phyloP scores from a whole-genome alignment of 2,797 vertebrate species.

The Morus bassanus region DNA sequence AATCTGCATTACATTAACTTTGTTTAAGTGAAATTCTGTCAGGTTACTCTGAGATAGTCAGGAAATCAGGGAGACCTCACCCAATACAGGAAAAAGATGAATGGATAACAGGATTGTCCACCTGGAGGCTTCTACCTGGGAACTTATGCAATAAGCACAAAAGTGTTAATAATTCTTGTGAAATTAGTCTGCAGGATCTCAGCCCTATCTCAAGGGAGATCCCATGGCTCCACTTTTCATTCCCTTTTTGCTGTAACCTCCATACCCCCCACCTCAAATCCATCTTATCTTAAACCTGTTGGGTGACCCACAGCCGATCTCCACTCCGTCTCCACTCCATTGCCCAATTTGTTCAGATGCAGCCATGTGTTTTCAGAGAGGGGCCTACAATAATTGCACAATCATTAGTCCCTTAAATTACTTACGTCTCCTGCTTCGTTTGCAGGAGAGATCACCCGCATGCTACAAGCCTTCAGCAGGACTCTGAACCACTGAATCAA shows the following conservation, averaged over 20 bases:
- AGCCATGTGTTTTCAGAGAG: not conserved
- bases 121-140: not conserved
- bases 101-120: not conserved
- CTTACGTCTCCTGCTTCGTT: not conserved
- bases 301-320: not conserved
- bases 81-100: not conserved
- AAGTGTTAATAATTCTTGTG: not conserved
- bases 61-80: not conserved
- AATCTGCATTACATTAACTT: not conserved
- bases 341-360: accelerated
- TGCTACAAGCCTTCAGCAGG: not conserved
- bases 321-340: not conserved
- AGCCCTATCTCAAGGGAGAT: not conserved
- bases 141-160: not conserved
- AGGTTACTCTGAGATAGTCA: not conserved
- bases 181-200: not conserved
- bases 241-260: not conserved
- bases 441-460: not conserved
- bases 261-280: not conserved
- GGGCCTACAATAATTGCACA: not conserved
- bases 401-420: not conserved
- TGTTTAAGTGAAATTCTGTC: not conserved
- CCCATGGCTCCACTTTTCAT: not conserved
- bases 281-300: not conserved
- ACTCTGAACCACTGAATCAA: not conserved